A percentile compares a stretch with the other conserved stretches of the same genome.
phyloP scores from a whole-genome alignment of 2,888 invertebrate genomes.

The Nephrotoma guestfalica region DNA sequence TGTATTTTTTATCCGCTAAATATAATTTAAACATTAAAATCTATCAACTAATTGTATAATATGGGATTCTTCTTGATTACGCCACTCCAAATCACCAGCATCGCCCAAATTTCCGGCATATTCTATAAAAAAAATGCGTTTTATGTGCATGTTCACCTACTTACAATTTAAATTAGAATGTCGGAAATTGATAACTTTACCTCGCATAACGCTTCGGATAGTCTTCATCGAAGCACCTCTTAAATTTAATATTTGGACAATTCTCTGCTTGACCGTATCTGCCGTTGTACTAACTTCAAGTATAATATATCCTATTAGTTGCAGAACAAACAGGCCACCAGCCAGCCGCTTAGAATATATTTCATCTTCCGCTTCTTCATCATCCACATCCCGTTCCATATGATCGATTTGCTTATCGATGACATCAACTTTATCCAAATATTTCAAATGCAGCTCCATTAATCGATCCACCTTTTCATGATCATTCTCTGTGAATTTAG shows the following conservation, averaged over 20 bases:
- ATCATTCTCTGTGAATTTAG: conserved; percentile 96
- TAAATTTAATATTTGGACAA: conserved; percentile 76
- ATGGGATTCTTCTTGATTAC: conserved; percentile 79
- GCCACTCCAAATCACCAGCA: conserved; percentile 69
- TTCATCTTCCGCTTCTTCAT: conserved; percentile 67
- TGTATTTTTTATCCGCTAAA: neutral
- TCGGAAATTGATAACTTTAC: conserved; percentile 28
- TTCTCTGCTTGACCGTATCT: conserved; percentile 63
- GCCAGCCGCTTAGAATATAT: conserved; percentile 81
- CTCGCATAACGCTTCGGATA: conserved; percentile 86
- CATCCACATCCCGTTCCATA: conserved; percentile 35
- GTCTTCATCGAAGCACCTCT: conserved; percentile 84
- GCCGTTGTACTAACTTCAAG: conserved; percentile 59
- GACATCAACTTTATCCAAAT: conserved; percentile 79
- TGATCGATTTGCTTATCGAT: conserved; percentile 64
- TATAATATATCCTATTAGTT: conserved; percentile 82
- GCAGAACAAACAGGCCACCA: conserved; percentile 90
- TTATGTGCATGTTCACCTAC: neutral
- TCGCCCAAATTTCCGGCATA: conserved; percentile 93
- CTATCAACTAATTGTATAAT: conserved; percentile 87
- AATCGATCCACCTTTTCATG: conserved; percentile 95
- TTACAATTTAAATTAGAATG: neutral
- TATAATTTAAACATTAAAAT: conserved; percentile 43
- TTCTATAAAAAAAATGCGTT: conserved; percentile 39
- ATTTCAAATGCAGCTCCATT: conserved; percentile 93